Evolutionary conservation across 2,113 vertebrate species (phyloP).

Genomic region (Campylomormyrus numenius): DNA sequence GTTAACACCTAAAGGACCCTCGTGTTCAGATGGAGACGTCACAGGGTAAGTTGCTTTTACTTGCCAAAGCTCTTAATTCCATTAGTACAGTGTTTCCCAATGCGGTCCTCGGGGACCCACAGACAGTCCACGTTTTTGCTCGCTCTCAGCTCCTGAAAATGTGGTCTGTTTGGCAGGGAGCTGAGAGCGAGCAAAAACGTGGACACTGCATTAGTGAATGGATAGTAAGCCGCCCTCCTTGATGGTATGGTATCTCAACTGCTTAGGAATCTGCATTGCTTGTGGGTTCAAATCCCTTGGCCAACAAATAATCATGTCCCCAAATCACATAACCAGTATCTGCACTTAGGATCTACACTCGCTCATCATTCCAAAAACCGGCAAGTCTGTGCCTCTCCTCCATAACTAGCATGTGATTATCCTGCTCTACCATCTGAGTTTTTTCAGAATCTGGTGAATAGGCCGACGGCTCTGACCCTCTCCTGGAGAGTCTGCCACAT

Average conservation of each 20-base stretch:
- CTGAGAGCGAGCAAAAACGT: background rate
- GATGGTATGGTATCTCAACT: background rate
- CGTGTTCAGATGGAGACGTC: background rate
- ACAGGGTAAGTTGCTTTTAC: background rate
- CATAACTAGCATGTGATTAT: background rate
- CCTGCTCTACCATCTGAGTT: background rate
- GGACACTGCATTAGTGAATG: background rate
- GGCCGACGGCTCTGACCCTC: conserved; percentile 53
- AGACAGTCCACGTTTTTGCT: background rate
- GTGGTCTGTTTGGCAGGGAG: background rate
- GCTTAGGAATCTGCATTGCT: background rate
- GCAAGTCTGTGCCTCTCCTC: background rate
- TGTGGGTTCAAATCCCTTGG: background rate
- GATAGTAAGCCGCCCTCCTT: background rate
- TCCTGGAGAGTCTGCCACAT: conserved; percentile 66
- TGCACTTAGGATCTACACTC: background rate
- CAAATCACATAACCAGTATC: background rate
- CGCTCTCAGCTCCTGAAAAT: background rate
- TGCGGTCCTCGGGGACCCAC: background rate
- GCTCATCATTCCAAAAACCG: background rate
- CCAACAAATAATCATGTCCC: background rate
- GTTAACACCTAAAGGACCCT: background rate
- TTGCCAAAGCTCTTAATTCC: background rate
- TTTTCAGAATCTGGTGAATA: background rate
- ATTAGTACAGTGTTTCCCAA: background rate